Conservation (phyloP, 2,797 vertebrate species). For the Etheostoma perlongum region DNA sequence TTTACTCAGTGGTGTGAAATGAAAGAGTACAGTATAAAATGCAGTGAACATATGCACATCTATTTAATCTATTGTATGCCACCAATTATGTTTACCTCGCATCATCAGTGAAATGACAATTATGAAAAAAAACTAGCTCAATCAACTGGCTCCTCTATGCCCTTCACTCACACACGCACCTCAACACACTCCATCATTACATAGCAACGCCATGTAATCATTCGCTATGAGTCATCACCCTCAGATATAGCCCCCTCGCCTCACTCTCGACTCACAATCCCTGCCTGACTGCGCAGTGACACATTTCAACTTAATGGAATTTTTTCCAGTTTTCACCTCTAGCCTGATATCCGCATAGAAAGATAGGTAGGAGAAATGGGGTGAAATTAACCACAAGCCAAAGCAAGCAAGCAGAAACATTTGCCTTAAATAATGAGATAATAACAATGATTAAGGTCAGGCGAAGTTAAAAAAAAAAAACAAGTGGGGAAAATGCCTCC, state of each 20-base stretch:
- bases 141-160: not conserved
- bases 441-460: conserved; percentile 47
- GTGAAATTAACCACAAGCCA: conserved; percentile 56
- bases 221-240: conserved; percentile 69
- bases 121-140: too few relatives aligned
- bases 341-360: conserved; percentile 43
- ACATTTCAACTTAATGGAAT: conserved; percentile 72
- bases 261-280: conserved; percentile 35
- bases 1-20: not conserved
- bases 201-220: conserved; percentile 69
- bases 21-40: not conserved
- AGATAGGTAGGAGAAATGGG: conserved; percentile 56
- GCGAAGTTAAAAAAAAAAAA: conserved; percentile 30
- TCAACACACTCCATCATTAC: conserved; percentile 49
- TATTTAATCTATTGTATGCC: not conserved
- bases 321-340: conserved; percentile 57
- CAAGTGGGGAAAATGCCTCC: conserved; percentile 12
- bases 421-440: conserved; percentile 63
- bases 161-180: conserved; percentile 9
- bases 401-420: conserved; percentile 57
- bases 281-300: conserved; percentile 57
- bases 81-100: not conserved
- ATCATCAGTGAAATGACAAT: too few relatives aligned
- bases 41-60: not conserved
- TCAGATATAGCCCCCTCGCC: conserved; percentile 23